These are phyloP conservation scores for Labeo rohita DNA, from an alignment of 2,113 vertebrate genomes.

Conservation along the genomic window DNA sequence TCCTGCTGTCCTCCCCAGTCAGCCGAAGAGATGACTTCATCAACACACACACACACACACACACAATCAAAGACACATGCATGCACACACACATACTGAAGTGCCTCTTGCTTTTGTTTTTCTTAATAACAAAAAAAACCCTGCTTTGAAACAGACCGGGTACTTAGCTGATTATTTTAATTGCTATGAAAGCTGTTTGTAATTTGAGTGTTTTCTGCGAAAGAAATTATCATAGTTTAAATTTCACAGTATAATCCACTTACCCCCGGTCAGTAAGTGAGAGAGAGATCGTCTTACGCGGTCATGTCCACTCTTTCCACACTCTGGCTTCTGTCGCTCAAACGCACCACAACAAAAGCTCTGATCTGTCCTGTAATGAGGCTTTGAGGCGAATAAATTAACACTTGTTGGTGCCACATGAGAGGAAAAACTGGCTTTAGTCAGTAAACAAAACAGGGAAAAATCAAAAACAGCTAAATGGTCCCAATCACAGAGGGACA, in stretches of 20 bases:
- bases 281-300: conserved; percentile 3
- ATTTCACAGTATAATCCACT: conserved; percentile 21
- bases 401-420: not conserved
- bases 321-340: not conserved
- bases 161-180: conserved; percentile 18
- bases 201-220: conserved; percentile 31
- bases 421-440: not conserved
- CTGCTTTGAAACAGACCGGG: not conserved
- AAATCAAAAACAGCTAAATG: not conserved
- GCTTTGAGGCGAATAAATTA: not conserved
- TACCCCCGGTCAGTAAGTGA: not conserved
- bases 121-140: not conserved
- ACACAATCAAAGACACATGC: not conserved
- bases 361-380: not conserved
- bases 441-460: not conserved
- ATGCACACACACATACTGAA: not conserved
- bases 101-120: not conserved
- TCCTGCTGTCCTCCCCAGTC: conserved; percentile 37
- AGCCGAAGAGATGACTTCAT: conserved; percentile 39
- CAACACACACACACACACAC: conserved; percentile 8
- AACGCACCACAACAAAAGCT: not conserved
- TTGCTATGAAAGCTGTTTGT: conserved; percentile 10
- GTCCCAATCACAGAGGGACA: not conserved
- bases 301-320: conserved; percentile 4
- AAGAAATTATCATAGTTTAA: conserved; percentile 13